Evolutionary conservation across 2,888 invertebrate species (phyloP), one percentile per base, ranked within the genome.

Genomic region (Galerucella calmariensis): DNA sequence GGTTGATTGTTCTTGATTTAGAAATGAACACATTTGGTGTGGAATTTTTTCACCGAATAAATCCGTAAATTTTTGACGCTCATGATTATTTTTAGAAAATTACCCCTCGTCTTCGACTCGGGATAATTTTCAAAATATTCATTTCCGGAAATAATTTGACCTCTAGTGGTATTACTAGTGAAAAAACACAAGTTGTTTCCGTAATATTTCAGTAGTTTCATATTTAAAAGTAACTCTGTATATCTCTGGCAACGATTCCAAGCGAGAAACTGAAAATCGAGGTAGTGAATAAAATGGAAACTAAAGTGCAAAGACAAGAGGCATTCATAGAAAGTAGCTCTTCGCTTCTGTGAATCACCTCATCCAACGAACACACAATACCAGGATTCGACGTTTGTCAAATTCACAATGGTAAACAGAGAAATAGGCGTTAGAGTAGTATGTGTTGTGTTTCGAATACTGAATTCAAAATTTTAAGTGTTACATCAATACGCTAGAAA

Each of bases 291-390:
- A 16, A 35, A 27, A 1, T 61, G 27, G 61, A 61, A 61, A 35
- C 61, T 35, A 35, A 61, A 61, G 61, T 24, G 35, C 12, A 61
- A 35, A 61, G 35, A 61, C 61, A 61, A 61, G 12, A 61, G 58
- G 61, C n/a, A 61, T 61, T 61, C 61, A 61, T 12, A 16, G 61
- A 61, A 61, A 61, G 61, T 61, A 61, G 61, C 61, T 61, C 61
- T 61, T 58, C 58, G 58, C 20, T 58, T 35, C 35, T 61, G 61
- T 61, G 24, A 61, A 24, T 61, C 61, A 27, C 14, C n/a, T 61
- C 61, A n/a, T 14, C 27, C 61, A 61, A 61, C 61, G 14, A 61
- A 53, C 53, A 53, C 14, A 53, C 53, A 53, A 61, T 27, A 24
- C 61, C 35, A 35, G 61, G 14, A 61, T 61, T 61, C 35, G 61